Base-by-base conservation (phyloP, 2,888 invertebrate genomes). In the Sthenelais limicola region DNA sequence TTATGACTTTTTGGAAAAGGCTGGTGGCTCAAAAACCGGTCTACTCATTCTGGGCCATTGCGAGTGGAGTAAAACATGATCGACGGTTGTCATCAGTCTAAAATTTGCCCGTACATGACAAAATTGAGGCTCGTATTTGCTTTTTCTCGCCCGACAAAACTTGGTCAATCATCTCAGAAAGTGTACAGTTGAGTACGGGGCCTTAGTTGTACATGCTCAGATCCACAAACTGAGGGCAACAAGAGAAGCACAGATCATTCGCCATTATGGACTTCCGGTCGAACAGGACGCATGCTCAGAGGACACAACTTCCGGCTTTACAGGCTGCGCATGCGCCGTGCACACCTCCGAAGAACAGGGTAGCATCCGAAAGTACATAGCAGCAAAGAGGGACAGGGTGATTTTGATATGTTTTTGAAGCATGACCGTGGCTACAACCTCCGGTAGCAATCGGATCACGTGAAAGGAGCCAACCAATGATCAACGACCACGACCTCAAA, bases 401-500 rank as follows among this genome's bases (percentile, higher is more conserved):
- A 12, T 9, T n/a, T 12, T 62, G n/a, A 21, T 18, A 43, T 15
- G 47, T 15, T 43, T 15, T 43, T 43, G 47, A 43, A 12, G n/a
- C 47, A 43, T 15, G 47, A 15, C n/a, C n/a, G n/a, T 18, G n/a
- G 12, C 47, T 43, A 43, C n/a, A 43, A 43, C 47, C 47, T 18
- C 47, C 47, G 12, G 12, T 15, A 12, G 12, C 47, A 15, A 43
- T 18, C 47, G 12, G 12, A n/a, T 56, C 56, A 26, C 62, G 38
- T 5, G 62, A 62, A 21, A 62, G 26, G 35, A 35, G 35, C 62
- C 62, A 62, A 67, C 49, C 67, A 43, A 30, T 43, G 47, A 43
- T 62, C 38, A 62, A 35, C 62, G 62, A 62, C 35, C 62, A 62
- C 38, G 56, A 56, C 56, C 56, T 56, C 56, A 67, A 28, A 47